Evolutionary conservation across 2,797 vertebrate genomes (phyloP), one percentile per base, ranked within the genome.

Genomic region (Scarus forsteni): DNA sequence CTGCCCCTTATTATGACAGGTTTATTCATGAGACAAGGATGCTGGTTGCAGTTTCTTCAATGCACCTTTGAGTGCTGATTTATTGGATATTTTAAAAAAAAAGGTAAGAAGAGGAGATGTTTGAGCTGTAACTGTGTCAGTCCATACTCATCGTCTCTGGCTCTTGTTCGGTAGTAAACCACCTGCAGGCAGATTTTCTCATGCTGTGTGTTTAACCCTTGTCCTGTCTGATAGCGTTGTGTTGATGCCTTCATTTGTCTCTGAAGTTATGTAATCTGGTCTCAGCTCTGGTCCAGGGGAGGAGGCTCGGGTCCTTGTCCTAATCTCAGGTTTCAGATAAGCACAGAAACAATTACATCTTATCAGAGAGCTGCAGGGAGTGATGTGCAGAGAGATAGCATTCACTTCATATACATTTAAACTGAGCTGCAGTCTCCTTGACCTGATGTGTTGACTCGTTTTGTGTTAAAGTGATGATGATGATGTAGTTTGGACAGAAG

Each of bases 331-430:
- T 52, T 68, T 77, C 75, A 75, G 85, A 90, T 91, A 88, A 88
- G 78, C 82, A 84, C 85, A 81, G 65, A 86, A 74, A 79, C 86
- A 90, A 91, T 91, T 89, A 86, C 52, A 44, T 58, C 87, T 89
- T 91, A 89, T 91, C 83, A 73, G 63, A 51, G 51, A 69, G 36
- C 68, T 71, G 64, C 60, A n/a, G 68, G 70, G 73, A 70, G 58
- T 66, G 73, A 80, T 88, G 81, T 58, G 58, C 44, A 70, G 16
- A 19, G 40, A 49, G 79, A 88, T 74, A 79, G 61, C 44, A 66
- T 83, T 88, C 64, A 69, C 59, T 74, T 75, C 60, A 53, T 61
- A 51, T 54, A 75, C 66, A 77, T 73, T 52, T 38, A 50, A 68
- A 65, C 46, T 52, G 34, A 79, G 61, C 60, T 53, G 60, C 43